phyloP scores from a whole-genome alignment of 2,888 invertebrate species.

The Phasia obesa region DNA sequence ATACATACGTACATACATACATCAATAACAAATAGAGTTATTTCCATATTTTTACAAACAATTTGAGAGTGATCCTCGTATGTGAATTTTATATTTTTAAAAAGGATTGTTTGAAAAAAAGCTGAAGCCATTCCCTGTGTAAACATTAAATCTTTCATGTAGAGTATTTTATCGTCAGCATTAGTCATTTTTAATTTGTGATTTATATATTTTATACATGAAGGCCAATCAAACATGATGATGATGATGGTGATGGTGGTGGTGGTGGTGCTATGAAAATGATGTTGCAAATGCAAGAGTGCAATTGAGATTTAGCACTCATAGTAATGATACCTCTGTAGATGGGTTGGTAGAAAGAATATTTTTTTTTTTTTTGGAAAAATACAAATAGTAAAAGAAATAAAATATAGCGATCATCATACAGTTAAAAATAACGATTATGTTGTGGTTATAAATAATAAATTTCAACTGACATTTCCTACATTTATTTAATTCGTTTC shows the following conservation, averaged over 20 bases:
- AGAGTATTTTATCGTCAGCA: constrained; percentile 42
- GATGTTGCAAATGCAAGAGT: constrained; percentile 42
- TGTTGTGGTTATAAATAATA: constrained; percentile 78
- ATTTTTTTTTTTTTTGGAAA: constrained; percentile 5
- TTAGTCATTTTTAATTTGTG: constrained; percentile 17
- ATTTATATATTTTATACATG: constrained; percentile 59
- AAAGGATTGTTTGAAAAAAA: neutral
- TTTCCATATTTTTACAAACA: neutral
- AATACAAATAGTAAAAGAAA: constrained; percentile 34
- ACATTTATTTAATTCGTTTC: constrained; percentile 64
- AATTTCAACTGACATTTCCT: constrained; percentile 81
- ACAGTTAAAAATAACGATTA: constrained; percentile 67
- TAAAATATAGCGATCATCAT: constrained; percentile 66
- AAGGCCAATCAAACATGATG: constrained; percentile 65
- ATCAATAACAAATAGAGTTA: neutral
- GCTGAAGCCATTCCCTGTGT: constrained; percentile 15
- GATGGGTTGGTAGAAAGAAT: constrained; percentile 38
- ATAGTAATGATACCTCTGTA: constrained; percentile 21
- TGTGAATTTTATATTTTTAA: constrained; percentile 20
- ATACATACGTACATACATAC: too few species aligned
- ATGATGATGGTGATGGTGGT: constrained; percentile 31
- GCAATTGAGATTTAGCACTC: constrained; percentile 67
- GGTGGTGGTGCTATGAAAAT: constrained; percentile 17
- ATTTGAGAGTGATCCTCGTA: neutral
- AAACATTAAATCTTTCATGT: constrained; percentile 24